phyloP scores from a whole-genome alignment of 2,113 vertebrate genomes.

The Hiodon alosoides region DNA sequence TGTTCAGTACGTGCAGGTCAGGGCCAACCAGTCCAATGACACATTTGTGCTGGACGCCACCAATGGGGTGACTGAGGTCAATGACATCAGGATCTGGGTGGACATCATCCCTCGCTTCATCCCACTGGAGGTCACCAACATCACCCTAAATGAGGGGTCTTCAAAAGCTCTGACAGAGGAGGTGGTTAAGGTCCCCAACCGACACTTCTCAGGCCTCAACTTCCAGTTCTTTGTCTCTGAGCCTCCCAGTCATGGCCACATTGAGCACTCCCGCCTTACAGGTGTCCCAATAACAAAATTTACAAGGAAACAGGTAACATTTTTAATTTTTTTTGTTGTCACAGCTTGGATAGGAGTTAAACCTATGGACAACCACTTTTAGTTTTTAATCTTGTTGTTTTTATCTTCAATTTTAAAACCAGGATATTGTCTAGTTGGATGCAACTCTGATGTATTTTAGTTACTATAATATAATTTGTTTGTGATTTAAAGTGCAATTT shows the following conservation, averaged over 20 bases:
- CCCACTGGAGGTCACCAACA: slow-evolving; percentile 70
- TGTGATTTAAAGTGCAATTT: slow-evolving; percentile 1
- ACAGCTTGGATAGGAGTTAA: neutral
- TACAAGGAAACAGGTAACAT: slow-evolving; percentile 76
- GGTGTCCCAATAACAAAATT: slow-evolving; percentile 67
- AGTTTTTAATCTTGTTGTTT: neutral
- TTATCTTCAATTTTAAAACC: neutral
- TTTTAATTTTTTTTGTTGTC: neutral
- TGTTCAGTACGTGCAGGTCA: slow-evolving; percentile 74
- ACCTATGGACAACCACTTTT: neutral
- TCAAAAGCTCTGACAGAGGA: slow-evolving; percentile 68
- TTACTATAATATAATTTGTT: neutral
- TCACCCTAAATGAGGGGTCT: slow-evolving; percentile 75
- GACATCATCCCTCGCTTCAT: slow-evolving; percentile 74
- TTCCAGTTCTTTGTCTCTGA: slow-evolving; percentile 74
- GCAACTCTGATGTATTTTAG: neutral
- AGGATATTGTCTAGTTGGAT: too few species aligned
- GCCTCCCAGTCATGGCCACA: slow-evolving; percentile 65
- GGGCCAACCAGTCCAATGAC: slow-evolving; percentile 59
- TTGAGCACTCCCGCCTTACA: slow-evolving; percentile 70
- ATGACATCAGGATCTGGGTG: slow-evolving; percentile 61
- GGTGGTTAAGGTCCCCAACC: slow-evolving; percentile 65
- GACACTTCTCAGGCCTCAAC: slow-evolving; percentile 69
- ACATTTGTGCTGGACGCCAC: slow-evolving; percentile 67
- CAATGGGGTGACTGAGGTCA: slow-evolving; percentile 65